Evolutionary conservation across 2,888 invertebrate genomes (phyloP).

Genomic region (Eupithecia pulchellata): DNA sequence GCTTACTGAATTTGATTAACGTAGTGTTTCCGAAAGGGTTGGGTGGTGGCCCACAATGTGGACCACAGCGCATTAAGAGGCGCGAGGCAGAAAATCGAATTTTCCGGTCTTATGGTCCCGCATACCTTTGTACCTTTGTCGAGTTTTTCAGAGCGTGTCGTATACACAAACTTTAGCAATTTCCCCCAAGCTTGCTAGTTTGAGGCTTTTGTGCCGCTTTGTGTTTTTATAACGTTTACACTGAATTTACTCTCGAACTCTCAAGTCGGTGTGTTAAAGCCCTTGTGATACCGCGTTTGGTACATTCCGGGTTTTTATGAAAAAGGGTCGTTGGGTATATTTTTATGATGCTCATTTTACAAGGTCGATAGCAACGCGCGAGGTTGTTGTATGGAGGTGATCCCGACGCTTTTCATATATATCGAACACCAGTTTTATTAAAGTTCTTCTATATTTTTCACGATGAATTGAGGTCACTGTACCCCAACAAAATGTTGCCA

Average conservation of each 20-base stretch:
- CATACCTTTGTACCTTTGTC: constrained; percentile 66
- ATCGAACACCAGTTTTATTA: constrained; percentile 3
- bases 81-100: constrained; percentile 81
- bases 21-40: constrained; percentile 76
- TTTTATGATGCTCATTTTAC: constrained; percentile 32
- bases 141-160: constrained; percentile 73
- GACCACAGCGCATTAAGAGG: constrained; percentile 70
- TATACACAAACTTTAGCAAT: constrained; percentile 64
- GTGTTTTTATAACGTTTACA: constrained; percentile 41
- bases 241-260: constrained; percentile 36
- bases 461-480: constrained; percentile 11
- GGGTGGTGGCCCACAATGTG: constrained; percentile 49
- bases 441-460: background rate
- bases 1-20: constrained; percentile 79
- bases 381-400: constrained; percentile 9
- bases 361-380: constrained; percentile 24
- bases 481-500: background rate
- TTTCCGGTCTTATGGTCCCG: constrained; percentile 72
- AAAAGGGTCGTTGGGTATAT: constrained; percentile 31
- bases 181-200: constrained; percentile 37
- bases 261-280: constrained; percentile 32
- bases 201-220: constrained; percentile 34
- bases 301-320: constrained; percentile 35
- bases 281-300: constrained; percentile 28
- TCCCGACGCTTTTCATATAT: constrained; percentile 12